Conservation (phyloP, 1,140 invertebrate species). For the Pinna nobilis region DNA sequence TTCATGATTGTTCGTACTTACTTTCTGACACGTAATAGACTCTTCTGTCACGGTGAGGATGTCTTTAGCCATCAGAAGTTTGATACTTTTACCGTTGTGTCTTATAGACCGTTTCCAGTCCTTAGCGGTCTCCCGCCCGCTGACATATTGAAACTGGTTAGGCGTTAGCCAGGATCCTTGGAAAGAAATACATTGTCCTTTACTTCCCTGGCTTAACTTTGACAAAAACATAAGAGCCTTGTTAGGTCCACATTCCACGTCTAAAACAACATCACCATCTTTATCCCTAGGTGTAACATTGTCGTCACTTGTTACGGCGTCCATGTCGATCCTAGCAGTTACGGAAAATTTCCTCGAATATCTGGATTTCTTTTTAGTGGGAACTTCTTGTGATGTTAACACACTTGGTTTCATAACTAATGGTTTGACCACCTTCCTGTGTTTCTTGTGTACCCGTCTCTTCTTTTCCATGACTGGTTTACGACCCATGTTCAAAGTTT, state of each 20-base stretch:
- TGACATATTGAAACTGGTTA: constrained; percentile 77
- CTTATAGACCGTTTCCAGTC: constrained; percentile 78
- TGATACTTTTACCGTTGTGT: constrained; percentile 77
- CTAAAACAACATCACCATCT: constrained; percentile 73
- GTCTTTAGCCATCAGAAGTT: constrained; percentile 76
- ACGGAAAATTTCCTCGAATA: constrained; percentile 17
- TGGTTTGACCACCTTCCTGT: constrained; percentile 1
- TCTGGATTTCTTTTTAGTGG: constrained; percentile 9
- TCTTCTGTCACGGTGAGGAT: constrained; percentile 69
- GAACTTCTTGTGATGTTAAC: constrained; percentile 1
- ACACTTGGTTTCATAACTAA: neutral
- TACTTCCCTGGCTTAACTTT: constrained; percentile 74
- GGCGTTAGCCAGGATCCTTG: constrained; percentile 76
- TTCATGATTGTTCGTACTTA: neutral
- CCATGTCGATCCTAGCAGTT: constrained; percentile 25
- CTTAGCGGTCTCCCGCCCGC: constrained; percentile 77
- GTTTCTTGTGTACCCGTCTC: constrained; percentile 20
- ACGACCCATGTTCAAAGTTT: constrained; percentile 31
- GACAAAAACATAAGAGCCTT: constrained; percentile 73
- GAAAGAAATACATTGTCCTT: constrained; percentile 75
- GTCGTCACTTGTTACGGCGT: constrained; percentile 59
- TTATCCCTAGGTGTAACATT: constrained; percentile 69
- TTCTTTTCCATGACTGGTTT: constrained; percentile 40
- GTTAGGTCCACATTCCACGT: constrained; percentile 76
- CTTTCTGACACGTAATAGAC: constrained; percentile 1